phyloP scores from a whole-genome alignment of 2,888 invertebrate species.

The Ferdinandea cuprea region DNA sequence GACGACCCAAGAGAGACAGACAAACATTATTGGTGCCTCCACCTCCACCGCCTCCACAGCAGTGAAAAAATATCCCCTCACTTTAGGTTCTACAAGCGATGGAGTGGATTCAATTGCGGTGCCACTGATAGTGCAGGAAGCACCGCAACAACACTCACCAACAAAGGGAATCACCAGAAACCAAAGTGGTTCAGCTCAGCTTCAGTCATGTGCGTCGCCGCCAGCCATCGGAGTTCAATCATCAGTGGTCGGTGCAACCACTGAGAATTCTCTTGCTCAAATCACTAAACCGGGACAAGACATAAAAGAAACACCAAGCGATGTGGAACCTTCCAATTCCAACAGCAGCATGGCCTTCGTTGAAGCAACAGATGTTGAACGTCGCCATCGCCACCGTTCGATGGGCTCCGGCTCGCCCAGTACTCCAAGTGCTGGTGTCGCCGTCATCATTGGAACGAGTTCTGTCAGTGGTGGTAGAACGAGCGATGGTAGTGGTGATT shows the following conservation, averaged over 20 bases:
- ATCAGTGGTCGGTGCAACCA: slow-evolving; percentile 20
- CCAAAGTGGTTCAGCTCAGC: slow-evolving; percentile 31
- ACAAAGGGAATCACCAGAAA: slow-evolving; percentile 36
- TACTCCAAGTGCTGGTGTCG: slow-evolving; percentile 6
- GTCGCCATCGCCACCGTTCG: slow-evolving; percentile 4
- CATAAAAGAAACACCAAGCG: slow-evolving; percentile 35
- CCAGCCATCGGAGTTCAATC: slow-evolving; percentile 47
- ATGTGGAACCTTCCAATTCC: slow-evolving; percentile 63
- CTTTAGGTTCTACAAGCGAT: no score
- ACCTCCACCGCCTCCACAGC: not conserved
- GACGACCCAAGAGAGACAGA: slow-evolving; percentile 58
- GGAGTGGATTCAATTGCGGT: slow-evolving; percentile 36
- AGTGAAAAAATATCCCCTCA: slow-evolving; percentile 27
- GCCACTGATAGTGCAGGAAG: slow-evolving; percentile 33
- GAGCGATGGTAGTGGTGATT: slow-evolving; percentile 43
- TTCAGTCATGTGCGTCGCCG: slow-evolving; percentile 69
- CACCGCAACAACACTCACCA: slow-evolving; percentile 31
- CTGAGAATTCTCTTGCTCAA: slow-evolving; percentile 14
- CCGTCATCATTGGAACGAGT: slow-evolving; percentile 58
- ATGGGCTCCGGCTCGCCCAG: slow-evolving; percentile 53
- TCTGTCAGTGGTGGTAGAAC: slow-evolving; percentile 36
- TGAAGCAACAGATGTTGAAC: slow-evolving; percentile 61
- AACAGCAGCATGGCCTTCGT: not conserved
- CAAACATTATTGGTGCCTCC: slow-evolving; percentile 27
- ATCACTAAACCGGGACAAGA: slow-evolving; percentile 43